These are phyloP conservation scores for Mobula hypostoma DNA, from an alignment of 2,113 vertebrate species.

Conservation along the genomic window DNA sequence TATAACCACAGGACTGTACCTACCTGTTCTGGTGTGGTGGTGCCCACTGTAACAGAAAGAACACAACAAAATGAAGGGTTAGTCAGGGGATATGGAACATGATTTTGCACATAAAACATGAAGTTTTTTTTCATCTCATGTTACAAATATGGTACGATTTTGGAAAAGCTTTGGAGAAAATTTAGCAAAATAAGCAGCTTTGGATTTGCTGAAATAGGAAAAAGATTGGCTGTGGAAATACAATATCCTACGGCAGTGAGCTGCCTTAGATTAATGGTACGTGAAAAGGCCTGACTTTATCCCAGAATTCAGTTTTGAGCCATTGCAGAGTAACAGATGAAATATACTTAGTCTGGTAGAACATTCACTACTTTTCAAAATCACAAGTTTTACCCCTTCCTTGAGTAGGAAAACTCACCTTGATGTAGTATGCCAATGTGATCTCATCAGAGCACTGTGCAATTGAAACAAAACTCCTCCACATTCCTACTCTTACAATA, in stretches of 20 bases:
- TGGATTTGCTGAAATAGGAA: neutral
- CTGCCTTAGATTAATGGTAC: neutral
- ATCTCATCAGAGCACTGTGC: no score
- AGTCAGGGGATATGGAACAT: neutral
- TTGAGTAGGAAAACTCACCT: no score
- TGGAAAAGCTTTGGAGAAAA: neutral
- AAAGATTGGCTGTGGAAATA: neutral
- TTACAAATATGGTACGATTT: neutral
- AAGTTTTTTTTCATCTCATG: neutral
- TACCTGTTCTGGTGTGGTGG: slow-evolving; percentile 74
- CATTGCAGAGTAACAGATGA: neutral
- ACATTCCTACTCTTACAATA: no score
- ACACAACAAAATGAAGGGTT: slow-evolving; percentile 42
- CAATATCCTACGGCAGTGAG: neutral
- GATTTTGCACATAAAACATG: neutral
- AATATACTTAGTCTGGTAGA: neutral
- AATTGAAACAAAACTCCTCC: no score
- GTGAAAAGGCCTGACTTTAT: neutral
- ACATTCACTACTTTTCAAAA: no score
- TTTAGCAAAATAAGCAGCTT: neutral
- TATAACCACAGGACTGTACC: neutral
- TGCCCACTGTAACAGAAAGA: slow-evolving; percentile 70
- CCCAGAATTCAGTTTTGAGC: neutral
- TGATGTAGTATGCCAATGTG: no score
- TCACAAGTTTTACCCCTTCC: no score